Percentiles rank a stretch among this genome's conserved stretches.
These are phyloP conservation scores for Neoaliturus tenellus DNA, from an alignment of 2,888 invertebrate genomes.

Conservation along the genomic window DNA sequence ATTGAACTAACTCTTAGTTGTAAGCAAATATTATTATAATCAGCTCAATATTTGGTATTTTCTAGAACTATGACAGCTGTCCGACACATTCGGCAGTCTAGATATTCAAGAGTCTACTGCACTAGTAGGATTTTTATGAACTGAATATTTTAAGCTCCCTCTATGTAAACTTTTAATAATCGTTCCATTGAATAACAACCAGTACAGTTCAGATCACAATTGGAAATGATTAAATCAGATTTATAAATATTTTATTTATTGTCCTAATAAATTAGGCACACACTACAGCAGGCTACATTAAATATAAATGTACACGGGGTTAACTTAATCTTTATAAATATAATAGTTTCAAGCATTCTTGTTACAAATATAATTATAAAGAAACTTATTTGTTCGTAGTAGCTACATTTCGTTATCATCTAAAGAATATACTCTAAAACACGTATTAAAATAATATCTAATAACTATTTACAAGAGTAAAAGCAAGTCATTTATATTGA, in stretches of 20 bases:
- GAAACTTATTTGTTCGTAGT: constrained; percentile 17
- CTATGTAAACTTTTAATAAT: too few relatives aligned
- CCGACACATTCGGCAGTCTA: too few relatives aligned
- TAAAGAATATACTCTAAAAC: constrained; percentile 26
- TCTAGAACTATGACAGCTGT: too few relatives aligned
- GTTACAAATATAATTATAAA: constrained; percentile 13
- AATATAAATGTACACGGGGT: constrained; percentile 44
- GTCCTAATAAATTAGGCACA: constrained; percentile 29
- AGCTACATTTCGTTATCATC: neutral
- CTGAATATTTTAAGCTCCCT: too few relatives aligned
- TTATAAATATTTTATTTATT: constrained; percentile 30
- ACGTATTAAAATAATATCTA: constrained; percentile 24
- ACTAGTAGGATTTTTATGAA: too few relatives aligned
- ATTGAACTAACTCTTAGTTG: too few relatives aligned
- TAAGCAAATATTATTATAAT: too few relatives aligned
- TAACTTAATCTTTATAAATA: constrained; percentile 42
- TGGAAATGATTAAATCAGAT: neutral
- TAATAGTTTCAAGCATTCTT: neutral
- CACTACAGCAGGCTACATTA: constrained; percentile 14
- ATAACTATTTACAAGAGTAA: constrained; percentile 31
- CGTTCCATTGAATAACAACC: too few relatives aligned
- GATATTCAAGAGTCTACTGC: too few relatives aligned
- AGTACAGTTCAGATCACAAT: too few relatives aligned
- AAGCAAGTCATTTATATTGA: neutral
- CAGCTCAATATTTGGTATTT: too few relatives aligned